Percentiles rank a stretch among this genome's conserved stretches.
phyloP scores from a whole-genome alignment of 2,888 invertebrate species.

The Ophioninae sp. region DNA sequence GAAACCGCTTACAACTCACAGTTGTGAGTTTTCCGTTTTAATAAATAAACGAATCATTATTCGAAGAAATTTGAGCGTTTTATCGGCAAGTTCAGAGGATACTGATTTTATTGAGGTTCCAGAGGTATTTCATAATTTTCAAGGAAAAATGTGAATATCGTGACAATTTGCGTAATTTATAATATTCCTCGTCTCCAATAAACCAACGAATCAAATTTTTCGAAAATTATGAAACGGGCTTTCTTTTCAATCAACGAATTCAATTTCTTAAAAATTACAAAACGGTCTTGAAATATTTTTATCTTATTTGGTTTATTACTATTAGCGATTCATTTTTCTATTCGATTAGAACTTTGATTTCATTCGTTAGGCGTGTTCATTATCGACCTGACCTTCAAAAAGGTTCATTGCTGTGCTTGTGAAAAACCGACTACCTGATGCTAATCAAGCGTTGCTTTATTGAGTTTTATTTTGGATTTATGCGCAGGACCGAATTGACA shows the following conservation, averaged over 20 bases:
- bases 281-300: background rate
- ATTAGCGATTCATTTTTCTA: background rate
- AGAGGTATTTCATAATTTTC: background rate
- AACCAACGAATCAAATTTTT: background rate
- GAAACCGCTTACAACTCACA: slow-evolving; percentile 73
- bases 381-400: background rate
- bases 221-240: background rate
- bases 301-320: background rate
- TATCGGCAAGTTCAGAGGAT: background rate
- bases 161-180: background rate
- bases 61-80: background rate
- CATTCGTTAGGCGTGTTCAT: background rate
- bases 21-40: slow-evolving; percentile 65
- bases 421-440: background rate
- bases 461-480: background rate
- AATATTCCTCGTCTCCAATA: background rate
- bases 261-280: background rate
- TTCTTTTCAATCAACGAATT: no score
- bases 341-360: background rate
- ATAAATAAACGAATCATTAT: background rate
- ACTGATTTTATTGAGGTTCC: background rate
- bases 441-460: background rate
- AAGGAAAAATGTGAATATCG: background rate
- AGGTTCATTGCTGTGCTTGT: background rate
- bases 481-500: slow-evolving; percentile 69